Base-by-base conservation (phyloP, 2,113 vertebrate species). In the Equus przewalskii region DNA sequence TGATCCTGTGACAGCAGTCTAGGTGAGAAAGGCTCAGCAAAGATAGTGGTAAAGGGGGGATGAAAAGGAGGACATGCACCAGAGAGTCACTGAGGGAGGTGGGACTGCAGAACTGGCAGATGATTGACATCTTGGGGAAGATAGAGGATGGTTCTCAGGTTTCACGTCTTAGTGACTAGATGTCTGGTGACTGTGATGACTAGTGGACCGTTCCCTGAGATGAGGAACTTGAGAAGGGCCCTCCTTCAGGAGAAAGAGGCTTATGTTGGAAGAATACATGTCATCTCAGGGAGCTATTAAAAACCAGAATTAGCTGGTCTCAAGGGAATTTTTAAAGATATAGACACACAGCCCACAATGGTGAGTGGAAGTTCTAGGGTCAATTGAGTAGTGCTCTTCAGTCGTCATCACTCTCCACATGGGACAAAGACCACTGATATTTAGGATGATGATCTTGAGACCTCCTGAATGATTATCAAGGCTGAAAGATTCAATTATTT, bases 321-420 rank as follows among this genome's bases (percentile, higher is more conserved):
- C 18, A 90, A 83, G 56, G 28, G 7, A 49, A 41, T 80, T 72
- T 60, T 97, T 83, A 58, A 69, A 89, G 54, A 51, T 80, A 11
- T 51, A 80, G 88, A 70, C 41, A 21, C 79, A 60, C 7, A 33
- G 2, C 15, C 3, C 33, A 33, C 12, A 78, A 19, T 0, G 26
- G 69, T 49, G 36, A 41, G 21, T 88, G 6, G 6, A 28, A 65
- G 65, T 36, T 30, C 28, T 64, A 12, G 13, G 12, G n/a, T 92
- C 36, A 10, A 0, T 1, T 24, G 60, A 60, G 6, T 2, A 58
- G 41, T 0, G 0, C 3, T 69, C 8, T 58, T 76, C 8, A 49
- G 46, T 73, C 41, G 49, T 8, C 13, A 0, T 56, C 18, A 78
- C n/a, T 91, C 46, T 88, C 33, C 54, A 24, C 0, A 1, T 19